These are phyloP conservation scores for Tethea ocularis DNA, from an alignment of 2,888 invertebrate genomes.

Conservation along the genomic window DNA sequence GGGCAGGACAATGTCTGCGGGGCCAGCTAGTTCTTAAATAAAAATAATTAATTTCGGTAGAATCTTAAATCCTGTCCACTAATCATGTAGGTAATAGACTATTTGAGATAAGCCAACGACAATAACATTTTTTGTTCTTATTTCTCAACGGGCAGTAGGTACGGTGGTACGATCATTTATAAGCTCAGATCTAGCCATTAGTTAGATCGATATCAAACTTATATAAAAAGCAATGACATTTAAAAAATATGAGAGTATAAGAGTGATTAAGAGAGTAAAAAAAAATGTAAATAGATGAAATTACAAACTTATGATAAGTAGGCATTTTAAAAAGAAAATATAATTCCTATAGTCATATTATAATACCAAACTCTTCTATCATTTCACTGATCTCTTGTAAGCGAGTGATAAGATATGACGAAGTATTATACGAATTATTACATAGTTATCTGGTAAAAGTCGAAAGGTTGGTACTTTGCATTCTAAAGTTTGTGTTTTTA, in stretches of 20 bases:
- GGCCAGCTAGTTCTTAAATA: background rate
- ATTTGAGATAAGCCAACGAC: constrained; percentile 12
- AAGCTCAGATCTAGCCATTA: constrained; percentile 35
- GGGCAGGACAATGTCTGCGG: no score
- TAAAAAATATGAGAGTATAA: constrained; percentile 18
- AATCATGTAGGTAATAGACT: no score
- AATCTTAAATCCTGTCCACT: background rate
- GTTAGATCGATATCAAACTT: constrained; percentile 40
- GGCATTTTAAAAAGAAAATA: no score
- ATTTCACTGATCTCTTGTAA: background rate
- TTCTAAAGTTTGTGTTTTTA: background rate
- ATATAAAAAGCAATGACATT: constrained; percentile 29
- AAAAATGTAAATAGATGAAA: no score
- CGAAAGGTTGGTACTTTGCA: background rate
- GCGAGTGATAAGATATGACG: background rate
- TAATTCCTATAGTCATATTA: background rate
- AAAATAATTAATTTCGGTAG: background rate
- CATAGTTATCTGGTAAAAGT: background rate
- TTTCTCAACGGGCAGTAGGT: constrained; percentile 17
- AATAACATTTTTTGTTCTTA: constrained; percentile 11
- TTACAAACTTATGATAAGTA: no score
- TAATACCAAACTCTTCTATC: background rate
- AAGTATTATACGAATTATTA: background rate
- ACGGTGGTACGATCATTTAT: constrained; percentile 36
- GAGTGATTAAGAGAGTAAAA: background rate